These are phyloP conservation scores for Lichenostomus cassidix DNA, from an alignment of 2,113 vertebrate genomes.

Conservation along the genomic window DNA sequence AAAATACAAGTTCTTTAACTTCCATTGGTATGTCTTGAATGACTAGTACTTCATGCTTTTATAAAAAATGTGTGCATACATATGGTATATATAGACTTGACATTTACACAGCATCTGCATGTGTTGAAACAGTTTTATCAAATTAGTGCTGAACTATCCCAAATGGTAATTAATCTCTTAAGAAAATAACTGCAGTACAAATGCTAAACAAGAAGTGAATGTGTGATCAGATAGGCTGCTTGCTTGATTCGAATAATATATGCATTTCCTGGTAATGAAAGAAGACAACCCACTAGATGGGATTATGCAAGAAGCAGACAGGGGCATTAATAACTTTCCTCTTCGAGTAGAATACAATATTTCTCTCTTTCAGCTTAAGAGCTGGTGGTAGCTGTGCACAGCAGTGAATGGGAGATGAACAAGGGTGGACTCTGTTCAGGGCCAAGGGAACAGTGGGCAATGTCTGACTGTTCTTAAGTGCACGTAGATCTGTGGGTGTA, in stretches of 20 bases:
- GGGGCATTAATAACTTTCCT: not conserved
- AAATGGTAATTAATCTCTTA: not conserved
- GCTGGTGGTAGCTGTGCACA: not conserved
- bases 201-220: not conserved
- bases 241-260: not conserved
- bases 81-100: not conserved
- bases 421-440: not conserved
- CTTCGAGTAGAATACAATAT: not conserved
- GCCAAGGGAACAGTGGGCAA: not conserved
- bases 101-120: not conserved
- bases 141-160: not conserved
- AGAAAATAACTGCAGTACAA: not conserved
- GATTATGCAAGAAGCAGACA: not conserved
- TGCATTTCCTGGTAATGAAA: not conserved
- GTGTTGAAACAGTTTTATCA: not conserved
- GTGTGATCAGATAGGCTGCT: not conserved
- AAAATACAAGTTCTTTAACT: not conserved
- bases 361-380: not conserved
- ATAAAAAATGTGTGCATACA: not conserved
- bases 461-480: not conserved
- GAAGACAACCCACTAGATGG: not conserved
- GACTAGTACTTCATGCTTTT: not conserved
- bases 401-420: not conserved
- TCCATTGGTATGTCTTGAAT: not conserved
- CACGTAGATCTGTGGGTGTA: not conserved